Evolutionary conservation across 2,888 invertebrate genomes (phyloP).

Genomic region (Aphrophora alni): DNA sequence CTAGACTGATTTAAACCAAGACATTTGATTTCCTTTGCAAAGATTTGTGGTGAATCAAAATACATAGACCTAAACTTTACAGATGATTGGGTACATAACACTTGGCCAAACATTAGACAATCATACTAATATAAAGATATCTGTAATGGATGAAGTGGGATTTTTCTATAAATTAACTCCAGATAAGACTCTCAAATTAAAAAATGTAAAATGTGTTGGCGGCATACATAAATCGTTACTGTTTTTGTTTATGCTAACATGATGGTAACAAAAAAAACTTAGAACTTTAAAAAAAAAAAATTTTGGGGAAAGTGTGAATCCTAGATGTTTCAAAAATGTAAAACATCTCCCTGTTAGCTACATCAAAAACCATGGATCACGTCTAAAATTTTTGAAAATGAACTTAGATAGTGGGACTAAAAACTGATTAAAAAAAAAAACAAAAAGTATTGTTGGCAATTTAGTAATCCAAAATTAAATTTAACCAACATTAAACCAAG

Average conservation of each 20-base stretch:
- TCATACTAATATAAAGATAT: neutral
- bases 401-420: conserved; percentile 49
- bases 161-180: neutral
- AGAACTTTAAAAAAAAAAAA: neutral
- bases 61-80: neutral
- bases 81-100: neutral
- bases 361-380: neutral
- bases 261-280: neutral
- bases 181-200: neutral
- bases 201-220: neutral
- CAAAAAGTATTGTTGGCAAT: conserved; percentile 46
- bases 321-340: conserved; percentile 30
- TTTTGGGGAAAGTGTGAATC: neutral
- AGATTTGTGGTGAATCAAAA: neutral
- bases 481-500: neutral
- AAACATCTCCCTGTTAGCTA: conserved; percentile 10
- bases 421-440: conserved; percentile 43
- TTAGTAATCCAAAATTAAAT: conserved; percentile 44
- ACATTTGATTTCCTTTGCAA: neutral
- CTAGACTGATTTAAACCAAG: neutral
- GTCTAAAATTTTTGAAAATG: conserved; percentile 16
- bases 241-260: neutral
- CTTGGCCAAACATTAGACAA: neutral
- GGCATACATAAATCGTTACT: neutral
- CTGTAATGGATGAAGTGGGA: too few relatives aligned